phyloP scores from a whole-genome alignment of 2,113 vertebrate genomes.

The Monopterus albus region DNA sequence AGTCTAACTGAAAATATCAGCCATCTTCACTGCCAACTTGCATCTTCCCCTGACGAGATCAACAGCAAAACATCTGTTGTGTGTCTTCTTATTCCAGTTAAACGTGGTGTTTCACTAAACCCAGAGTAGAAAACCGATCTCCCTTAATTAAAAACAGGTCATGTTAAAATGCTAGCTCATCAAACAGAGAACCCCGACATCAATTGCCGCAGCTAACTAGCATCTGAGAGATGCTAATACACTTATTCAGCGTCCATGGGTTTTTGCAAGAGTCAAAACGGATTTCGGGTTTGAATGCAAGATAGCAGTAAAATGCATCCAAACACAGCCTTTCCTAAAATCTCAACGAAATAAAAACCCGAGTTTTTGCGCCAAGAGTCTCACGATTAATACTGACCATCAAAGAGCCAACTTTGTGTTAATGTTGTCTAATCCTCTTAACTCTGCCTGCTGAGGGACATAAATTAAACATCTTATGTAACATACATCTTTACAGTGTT shows the following conservation, averaged over 20 bases:
- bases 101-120: no score
- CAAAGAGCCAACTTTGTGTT: background rate
- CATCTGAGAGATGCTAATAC: background rate
- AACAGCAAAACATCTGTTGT: no score
- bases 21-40: background rate
- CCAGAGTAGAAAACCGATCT: background rate
- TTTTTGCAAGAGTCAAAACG: background rate
- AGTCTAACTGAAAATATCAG: background rate
- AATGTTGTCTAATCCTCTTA: background rate
- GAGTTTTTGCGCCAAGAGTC: background rate
- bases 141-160: background rate
- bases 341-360: background rate
- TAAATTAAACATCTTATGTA: background rate
- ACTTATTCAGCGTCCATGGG: background rate
- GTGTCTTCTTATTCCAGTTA: no score
- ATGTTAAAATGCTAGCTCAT: background rate
- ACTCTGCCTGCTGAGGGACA: background rate
- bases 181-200: background rate
- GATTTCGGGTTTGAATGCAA: background rate
- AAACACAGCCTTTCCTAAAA: no score
- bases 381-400: background rate
- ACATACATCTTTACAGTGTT: background rate
- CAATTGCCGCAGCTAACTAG: background rate
- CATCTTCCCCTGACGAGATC: background rate
- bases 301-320: no score